Evolutionary conservation across 2,797 vertebrate genomes (phyloP).

Genomic region (Lepilemur ruficaudatus): DNA sequence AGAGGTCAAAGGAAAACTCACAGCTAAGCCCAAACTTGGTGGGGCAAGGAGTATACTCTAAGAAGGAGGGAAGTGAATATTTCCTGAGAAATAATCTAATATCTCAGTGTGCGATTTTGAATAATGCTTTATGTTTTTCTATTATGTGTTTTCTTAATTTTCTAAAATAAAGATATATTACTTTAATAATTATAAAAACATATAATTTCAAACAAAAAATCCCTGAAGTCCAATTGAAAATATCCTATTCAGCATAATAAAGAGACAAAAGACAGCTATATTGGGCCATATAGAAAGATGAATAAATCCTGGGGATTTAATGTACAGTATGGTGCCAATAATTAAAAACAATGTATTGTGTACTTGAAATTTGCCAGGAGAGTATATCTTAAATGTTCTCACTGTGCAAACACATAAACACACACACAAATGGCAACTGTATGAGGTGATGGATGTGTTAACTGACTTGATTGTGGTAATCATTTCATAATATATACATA

Average conservation of each 20-base stretch:
- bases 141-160: background rate
- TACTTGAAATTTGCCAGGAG: background rate
- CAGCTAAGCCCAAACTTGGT: background rate
- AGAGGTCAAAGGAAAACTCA: background rate
- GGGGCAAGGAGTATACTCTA: background rate
- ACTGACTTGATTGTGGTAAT: background rate
- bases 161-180: background rate
- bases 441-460: background rate
- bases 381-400: background rate
- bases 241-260: background rate
- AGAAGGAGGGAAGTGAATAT: background rate
- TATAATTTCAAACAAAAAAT: slow-evolving; percentile 9
- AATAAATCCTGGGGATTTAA: background rate
- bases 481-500: background rate
- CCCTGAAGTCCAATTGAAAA: background rate
- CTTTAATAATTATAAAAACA: background rate
- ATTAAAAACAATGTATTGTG: background rate
- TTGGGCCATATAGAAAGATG: background rate
- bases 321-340: background rate
- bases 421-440: background rate
- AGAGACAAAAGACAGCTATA: background rate
- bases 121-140: background rate
- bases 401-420: background rate
- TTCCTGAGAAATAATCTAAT: background rate
- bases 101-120: background rate